phyloP scores from a whole-genome alignment of 2,888 invertebrate genomes.

The Ochropleura plecta region DNA sequence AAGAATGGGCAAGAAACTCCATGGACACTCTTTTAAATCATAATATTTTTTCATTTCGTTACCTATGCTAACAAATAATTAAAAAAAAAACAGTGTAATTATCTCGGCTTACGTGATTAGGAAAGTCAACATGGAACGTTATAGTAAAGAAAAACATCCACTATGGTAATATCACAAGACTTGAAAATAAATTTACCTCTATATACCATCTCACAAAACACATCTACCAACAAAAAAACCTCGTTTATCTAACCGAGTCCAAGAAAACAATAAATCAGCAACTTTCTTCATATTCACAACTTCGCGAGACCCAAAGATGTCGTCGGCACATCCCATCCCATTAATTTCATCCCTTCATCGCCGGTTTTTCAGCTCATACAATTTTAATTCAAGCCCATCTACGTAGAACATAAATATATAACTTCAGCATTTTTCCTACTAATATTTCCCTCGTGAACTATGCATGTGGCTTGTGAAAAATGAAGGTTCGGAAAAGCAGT shows the following conservation, averaged over 20 bases:
- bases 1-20: too few species aligned
- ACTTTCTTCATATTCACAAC: slow-evolving; percentile 63
- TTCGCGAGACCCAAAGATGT: slow-evolving; percentile 59
- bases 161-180: neutral
- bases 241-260: slow-evolving; percentile 47
- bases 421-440: slow-evolving; percentile 81
- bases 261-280: slow-evolving; percentile 58
- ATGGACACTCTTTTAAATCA: too few species aligned
- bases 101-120: too few species aligned
- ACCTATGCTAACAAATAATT: too few species aligned
- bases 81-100: too few species aligned
- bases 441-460: slow-evolving; percentile 86
- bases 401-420: slow-evolving; percentile 75
- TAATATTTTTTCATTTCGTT: too few species aligned
- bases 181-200: neutral
- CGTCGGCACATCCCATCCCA: slow-evolving; percentile 58
- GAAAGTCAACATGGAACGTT: neutral
- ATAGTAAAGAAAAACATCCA: neutral
- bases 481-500: slow-evolving; percentile 72
- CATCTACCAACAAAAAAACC: slow-evolving; percentile 8
- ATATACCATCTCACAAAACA: slow-evolving; percentile 13
- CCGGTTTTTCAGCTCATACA: slow-evolving; percentile 65
- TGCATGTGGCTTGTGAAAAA: slow-evolving; percentile 85
- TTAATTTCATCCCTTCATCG: slow-evolving; percentile 64
- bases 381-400: slow-evolving; percentile 68